Evolutionary conservation across 2,113 vertebrate species (phyloP).

Genomic region (Clarias magur): DNA sequence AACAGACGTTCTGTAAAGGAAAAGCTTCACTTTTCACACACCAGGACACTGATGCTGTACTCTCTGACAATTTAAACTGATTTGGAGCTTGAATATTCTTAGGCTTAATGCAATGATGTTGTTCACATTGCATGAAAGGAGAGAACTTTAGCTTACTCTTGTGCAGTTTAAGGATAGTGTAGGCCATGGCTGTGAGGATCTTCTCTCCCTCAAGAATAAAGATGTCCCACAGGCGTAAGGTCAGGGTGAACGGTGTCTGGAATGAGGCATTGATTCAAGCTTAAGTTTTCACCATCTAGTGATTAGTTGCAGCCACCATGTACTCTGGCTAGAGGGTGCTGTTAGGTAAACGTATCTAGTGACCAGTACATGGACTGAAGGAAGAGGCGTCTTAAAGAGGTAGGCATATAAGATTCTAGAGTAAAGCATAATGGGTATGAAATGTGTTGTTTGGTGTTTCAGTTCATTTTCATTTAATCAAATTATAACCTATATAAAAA

Average conservation of each 20-base stretch:
- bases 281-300: background rate
- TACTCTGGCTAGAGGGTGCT: slow-evolving; percentile 4
- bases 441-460: background rate
- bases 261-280: slow-evolving; percentile 4
- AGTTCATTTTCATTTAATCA: background rate
- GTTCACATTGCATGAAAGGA: background rate
- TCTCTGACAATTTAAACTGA: background rate
- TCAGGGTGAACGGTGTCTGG: slow-evolving; percentile 84
- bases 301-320: background rate
- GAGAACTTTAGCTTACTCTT: slow-evolving; percentile 73
- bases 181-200: slow-evolving; percentile 81
- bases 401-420: background rate
- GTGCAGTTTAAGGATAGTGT: slow-evolving; percentile 82
- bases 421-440: background rate
- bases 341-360: background rate
- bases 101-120: background rate
- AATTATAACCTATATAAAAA: background rate
- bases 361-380: background rate
- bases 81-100: background rate
- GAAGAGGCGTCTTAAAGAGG: background rate
- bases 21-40: background rate
- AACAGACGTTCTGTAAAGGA: slow-evolving; percentile 74
- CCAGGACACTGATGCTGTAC: background rate
- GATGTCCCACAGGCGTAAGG: slow-evolving; percentile 83
- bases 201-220: slow-evolving; percentile 84